Evolutionary conservation across 2,113 vertebrate genomes (phyloP), one percentile per base, ranked within the genome.

Genomic region (Terrapene triunguis): DNA sequence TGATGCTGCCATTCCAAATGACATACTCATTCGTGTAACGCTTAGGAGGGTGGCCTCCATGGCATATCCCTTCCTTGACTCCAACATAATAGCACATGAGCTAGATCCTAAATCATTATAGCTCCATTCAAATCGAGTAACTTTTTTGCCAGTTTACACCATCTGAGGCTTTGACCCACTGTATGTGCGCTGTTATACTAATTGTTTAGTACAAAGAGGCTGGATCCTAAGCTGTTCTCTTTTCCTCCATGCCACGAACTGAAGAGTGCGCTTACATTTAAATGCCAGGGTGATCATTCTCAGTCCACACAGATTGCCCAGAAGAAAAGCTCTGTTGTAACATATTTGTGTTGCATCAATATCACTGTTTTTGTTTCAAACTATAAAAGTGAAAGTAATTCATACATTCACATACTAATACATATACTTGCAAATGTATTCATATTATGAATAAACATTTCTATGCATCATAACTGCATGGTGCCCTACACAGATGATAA

Each of bases 311-410:
- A 47, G 57, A 84, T 65, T 11, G 38, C 6, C 35, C 29, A 16
- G 78, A 90, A 90, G 54, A 29, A 51, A 88, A 87, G 27, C n/a
- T 69, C 42, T 95, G 4, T 79, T 65, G 32, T 42, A 90, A 42
- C 21, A 24, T 38, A 24, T 74, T 74, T 74, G n/a, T 42, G n/a
- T 74, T 12, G 21, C 22, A 8, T 42, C n/a, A 62, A 62, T 62
- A 32, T 16, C 29, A 14, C 11, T 62, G 59, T 8, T n/a, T 32
- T 69, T 65, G 59, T 65, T 59, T 59, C 27, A 29, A 13, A 59
- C 25, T 59, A 27, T 25, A 57, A 27, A 57, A 57, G 57, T 59
- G 57, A 29, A 59, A 65, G 3, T 65, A 65, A 65, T 65, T 35
- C 59, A 65, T 65, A 65, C 32, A 42, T 42, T 38, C n/a, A 72